Percentiles rank a stretch among this genome's conserved stretches.
phyloP scores from a whole-genome alignment of 1,140 invertebrate genomes.

The Caenorhabditis briggsae region DNA sequence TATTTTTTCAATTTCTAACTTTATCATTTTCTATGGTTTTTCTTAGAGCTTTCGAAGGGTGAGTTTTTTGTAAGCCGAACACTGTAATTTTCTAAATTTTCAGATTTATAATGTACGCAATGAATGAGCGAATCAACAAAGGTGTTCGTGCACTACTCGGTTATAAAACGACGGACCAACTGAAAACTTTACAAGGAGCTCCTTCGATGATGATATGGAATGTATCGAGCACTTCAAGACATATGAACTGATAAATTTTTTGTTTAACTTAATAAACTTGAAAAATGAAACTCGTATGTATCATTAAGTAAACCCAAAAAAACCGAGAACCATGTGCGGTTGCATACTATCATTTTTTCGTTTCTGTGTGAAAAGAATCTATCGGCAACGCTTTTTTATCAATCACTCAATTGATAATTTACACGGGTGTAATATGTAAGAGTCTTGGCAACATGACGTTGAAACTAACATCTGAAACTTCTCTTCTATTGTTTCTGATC shows the following conservation, averaged over 20 bases:
- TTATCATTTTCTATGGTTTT: constrained; percentile 43
- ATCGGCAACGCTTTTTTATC: not conserved
- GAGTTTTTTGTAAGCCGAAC: not conserved
- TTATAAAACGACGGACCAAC: not conserved
- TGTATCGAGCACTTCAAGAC: constrained; percentile 13
- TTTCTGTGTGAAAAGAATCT: not conserved
- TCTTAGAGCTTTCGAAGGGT: constrained; percentile 23
- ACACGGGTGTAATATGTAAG: constrained; percentile 38
- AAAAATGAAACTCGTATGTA: not conserved
- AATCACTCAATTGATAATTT: constrained; percentile 48
- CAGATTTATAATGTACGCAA: constrained; percentile 47
- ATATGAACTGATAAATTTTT: not conserved
- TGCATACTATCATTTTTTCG: not conserved
- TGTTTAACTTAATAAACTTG: not conserved
- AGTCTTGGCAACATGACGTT: constrained; percentile 16
- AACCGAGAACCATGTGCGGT: not conserved
- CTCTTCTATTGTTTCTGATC: not conserved
- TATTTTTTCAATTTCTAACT: constrained; percentile 32
- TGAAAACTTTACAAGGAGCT: constrained; percentile 7
- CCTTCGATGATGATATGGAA: constrained; percentile 2
- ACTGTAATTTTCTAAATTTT: not conserved
- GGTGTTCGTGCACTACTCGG: not conserved
- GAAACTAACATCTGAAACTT: not conserved
- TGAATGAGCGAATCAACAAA: constrained; percentile 43
- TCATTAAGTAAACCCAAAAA: not conserved